Conservation (phyloP, 2,113 vertebrate species). For the Cyanoliseus patagonus region DNA sequence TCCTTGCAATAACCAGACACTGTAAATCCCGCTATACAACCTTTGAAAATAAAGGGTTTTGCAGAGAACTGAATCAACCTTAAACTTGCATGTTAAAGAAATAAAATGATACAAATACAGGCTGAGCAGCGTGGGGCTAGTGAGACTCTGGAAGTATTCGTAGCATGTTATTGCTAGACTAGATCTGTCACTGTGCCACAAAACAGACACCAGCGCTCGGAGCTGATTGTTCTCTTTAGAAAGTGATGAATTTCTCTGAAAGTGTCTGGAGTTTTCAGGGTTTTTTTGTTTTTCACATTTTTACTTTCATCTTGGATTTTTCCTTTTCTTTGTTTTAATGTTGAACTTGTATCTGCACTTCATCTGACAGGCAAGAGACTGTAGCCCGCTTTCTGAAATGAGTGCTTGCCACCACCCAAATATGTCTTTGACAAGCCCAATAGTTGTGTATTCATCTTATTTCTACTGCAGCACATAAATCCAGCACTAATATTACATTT, state of each 20-base stretch:
- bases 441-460: slow-evolving; percentile 39
- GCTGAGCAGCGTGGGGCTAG: not conserved
- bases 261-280: not conserved
- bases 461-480: slow-evolving; percentile 2
- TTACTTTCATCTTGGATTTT: slow-evolving; percentile 38
- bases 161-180: slow-evolving; percentile 50
- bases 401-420: slow-evolving; percentile 22
- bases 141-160: slow-evolving; percentile 22
- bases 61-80: slow-evolving; percentile 63
- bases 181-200: slow-evolving; percentile 14
- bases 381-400: slow-evolving; percentile 30
- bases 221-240: slow-evolving; percentile 40
- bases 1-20: slow-evolving; percentile 49
- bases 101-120: not conserved
- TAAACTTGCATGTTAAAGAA: slow-evolving; percentile 42
- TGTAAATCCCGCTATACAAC: slow-evolving; percentile 62
- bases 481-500: slow-evolving; percentile 29
- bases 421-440: not conserved
- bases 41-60: not conserved
- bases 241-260: slow-evolving; percentile 20
- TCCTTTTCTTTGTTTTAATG: slow-evolving; percentile 44
- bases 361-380: slow-evolving; percentile 14
- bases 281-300: not conserved
- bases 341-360: slow-evolving; percentile 32
- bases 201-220: not conserved